Base-by-base conservation (phyloP, 1,140 invertebrate genomes). In the Trinorchestia longiramus region DNA sequence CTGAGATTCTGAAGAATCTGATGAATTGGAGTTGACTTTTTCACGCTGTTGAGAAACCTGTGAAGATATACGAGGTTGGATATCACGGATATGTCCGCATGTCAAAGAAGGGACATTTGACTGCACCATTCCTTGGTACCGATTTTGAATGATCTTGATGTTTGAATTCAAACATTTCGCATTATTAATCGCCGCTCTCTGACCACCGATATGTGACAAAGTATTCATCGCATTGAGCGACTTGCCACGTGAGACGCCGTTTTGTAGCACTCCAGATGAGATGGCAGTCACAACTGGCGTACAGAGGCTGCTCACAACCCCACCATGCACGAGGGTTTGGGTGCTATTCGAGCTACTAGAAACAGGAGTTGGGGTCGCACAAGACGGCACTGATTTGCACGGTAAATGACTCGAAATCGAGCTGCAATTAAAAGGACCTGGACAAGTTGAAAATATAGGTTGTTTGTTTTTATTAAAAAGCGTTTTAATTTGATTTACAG, bases 391-490 rank as follows among this genome's bases (percentile, higher is more conserved):
- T 43, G 88, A 42, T 90, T 19, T 42, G 43, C 43, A 43, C 11
- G n/a, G 88, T 42, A 90, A 42, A 43, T 43, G 42, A 28, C 43
- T 42, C 11, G 88, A 41, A 43, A 90, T 90, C 15, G 88, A 90
- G 88, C 41, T 17, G 41, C 41, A 19, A 36, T 41, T 90, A 28
- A 90, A 36, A 11, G 17, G 92, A 44, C 43, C 43, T 0, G 43
- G 36, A 47, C 43, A 43, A 45, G 92, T 94, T 4, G 92, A 45
- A 94, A 94, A 47, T 94, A 47, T 15, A 19, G 92, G 92, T 28
- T 94, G 92, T 40, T 94, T 94, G 92, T 43, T 94, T 40, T 94
- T 94, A n/a, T 47, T 94, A 43, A 94, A 94, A n/a, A 94, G 44
- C 6, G 92, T 47, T 47, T 94, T 94, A 47, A 94, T 47, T 47